These are phyloP conservation scores for Aphyosemion australe DNA, from an alignment of 2,113 vertebrate genomes.

Conservation along the genomic window DNA sequence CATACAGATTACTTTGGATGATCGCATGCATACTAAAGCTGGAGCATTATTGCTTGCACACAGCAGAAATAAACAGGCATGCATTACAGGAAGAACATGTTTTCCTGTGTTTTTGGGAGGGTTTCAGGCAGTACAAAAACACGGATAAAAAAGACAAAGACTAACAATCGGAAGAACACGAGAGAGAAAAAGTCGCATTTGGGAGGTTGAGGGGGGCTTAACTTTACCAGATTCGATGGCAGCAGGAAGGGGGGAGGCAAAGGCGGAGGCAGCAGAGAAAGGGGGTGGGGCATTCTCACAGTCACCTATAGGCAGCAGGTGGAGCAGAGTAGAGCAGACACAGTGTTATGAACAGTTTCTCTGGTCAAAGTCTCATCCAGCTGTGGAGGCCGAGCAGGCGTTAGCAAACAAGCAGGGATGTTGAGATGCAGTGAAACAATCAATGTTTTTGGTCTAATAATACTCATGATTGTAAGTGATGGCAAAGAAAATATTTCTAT, in stretches of 20 bases:
- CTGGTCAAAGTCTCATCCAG: conserved; percentile 44
- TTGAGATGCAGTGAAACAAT: neutral
- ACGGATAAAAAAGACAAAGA: conserved; percentile 19
- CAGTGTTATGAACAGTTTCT: conserved; percentile 74
- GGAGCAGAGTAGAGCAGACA: conserved; percentile 72
- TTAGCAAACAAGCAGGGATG: conserved; percentile 36
- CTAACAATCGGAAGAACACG: conserved; percentile 43
- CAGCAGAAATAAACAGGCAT: conserved; percentile 24
- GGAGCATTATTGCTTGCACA: conserved; percentile 5
- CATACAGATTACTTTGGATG: conserved; percentile 22
- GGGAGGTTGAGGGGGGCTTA: conserved; percentile 58
- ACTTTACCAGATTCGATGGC: conserved; percentile 83
- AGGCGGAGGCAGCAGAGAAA: conserved; percentile 80
- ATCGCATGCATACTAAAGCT: conserved; percentile 1
- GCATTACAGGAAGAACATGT: conserved; percentile 30
- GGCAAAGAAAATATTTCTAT: too few relatives aligned
- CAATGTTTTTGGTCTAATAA: neutral
- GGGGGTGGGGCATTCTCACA: conserved; percentile 80
- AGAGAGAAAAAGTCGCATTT: conserved; percentile 26
- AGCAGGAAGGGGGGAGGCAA: conserved; percentile 81
- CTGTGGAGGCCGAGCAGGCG: conserved; percentile 33
- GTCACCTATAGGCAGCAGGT: conserved; percentile 79
- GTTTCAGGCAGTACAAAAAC: conserved; percentile 25
- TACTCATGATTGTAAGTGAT: too few relatives aligned
- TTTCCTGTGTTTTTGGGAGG: neutral